Base-by-base conservation (phyloP, 2,113 vertebrate species). In the Phylloscopus trochilus region DNA sequence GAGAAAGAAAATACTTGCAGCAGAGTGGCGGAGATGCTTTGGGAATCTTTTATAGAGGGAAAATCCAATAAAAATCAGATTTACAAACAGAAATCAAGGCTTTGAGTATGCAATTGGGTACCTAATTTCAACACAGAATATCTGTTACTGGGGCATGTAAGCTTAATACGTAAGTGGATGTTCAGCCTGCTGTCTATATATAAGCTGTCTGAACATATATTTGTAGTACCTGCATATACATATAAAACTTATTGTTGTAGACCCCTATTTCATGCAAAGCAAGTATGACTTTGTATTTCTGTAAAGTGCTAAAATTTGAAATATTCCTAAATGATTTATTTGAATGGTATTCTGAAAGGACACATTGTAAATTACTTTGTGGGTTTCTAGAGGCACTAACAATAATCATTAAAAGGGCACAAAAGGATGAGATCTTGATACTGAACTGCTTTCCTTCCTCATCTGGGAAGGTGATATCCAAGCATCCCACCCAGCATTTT, bases 1-100 rank as follows among this genome's bases (percentile, higher is more conserved):
- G 47, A 23, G 35, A 64, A 92, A 94, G 89, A 59, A 95, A 90
- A 87, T 33, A 49, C 58, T 86, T 88, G 63, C 76, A 92, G 23
- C 80, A 78, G 77, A 78, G 67, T 66, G 55, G 9, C 9, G n/a
- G 60, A 92, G 35, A 35, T 59, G 10, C 46, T 88, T 83, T 93
- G 90, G 70, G 74, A 93, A 60, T 87, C 6, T 53, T 18, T 88
- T 80, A 52, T 18, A 0, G 0, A 74, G 43, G 64, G 59, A 74
- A 93, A 94, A 94, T 77, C 43, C 59, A 86, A 21, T 90, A 74
- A 90, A 74, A 44, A 70, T 70, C 59, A 44, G 37, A 59, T 90
- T 88, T 92, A 31, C 10, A 83, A 94, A 63, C 59, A 94, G 74
- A 64, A 97, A 35, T 74, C 43, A 58, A 83, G 47, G n/a, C 16